A percentile compares a stretch with the other conserved stretches of the same genome.
Evolutionary conservation across 1,140 invertebrate genomes (phyloP).

Genomic region (Tetraneura akinire): DNA sequence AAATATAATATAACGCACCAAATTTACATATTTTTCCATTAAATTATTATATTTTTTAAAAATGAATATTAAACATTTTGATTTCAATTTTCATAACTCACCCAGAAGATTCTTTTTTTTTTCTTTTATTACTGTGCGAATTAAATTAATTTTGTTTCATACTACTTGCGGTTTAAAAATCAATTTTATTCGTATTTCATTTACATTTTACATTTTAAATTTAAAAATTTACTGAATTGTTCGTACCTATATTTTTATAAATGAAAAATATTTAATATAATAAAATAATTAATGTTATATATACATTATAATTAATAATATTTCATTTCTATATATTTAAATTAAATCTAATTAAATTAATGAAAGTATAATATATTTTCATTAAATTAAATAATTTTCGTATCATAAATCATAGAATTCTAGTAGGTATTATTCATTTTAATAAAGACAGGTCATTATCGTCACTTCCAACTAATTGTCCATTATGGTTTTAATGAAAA

Average conservation of each 20-base stretch:
- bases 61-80: conserved; percentile 34
- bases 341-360: background rate
- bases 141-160: conserved; percentile 11
- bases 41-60: conserved; percentile 22
- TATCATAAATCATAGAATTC: background rate
- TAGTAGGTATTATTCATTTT: background rate
- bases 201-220: conserved; percentile 12
- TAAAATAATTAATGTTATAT: no score
- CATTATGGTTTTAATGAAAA: conserved; percentile 2
- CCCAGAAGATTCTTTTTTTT: conserved; percentile 19
- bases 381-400: background rate
- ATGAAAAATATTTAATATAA: no score
- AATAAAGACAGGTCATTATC: background rate
- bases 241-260: background rate
- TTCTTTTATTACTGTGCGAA: conserved; percentile 26
- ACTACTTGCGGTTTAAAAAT: conserved; percentile 2
- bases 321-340: background rate
- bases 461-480: background rate
- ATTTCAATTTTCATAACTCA: conserved; percentile 27
- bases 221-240: background rate
- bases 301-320: background rate
- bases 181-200: conserved; percentile 15
- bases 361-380: background rate
- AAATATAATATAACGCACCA: background rate
- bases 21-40: conserved; percentile 27